Evolutionary conservation across 2,888 invertebrate genomes (phyloP), one percentile per base, ranked within the genome.

Genomic region (Eugnorisma glareosa): DNA sequence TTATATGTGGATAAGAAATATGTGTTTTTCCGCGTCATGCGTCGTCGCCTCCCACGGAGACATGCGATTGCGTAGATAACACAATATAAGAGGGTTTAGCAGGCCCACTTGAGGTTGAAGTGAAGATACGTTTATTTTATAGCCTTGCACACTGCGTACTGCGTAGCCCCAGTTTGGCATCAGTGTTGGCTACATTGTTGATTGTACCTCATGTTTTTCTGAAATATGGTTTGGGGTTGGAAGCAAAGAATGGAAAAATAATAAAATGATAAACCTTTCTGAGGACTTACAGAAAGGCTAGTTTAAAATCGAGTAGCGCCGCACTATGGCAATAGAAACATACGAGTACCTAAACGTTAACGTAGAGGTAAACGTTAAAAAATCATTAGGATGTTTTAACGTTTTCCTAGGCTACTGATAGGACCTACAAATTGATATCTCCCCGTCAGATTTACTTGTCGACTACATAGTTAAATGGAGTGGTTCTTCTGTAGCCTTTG

Each of bases 1-100:
- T 77, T 68, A 24, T 75, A 79, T 73, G 78, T 79, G 78, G 78
- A 83, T 75, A 81, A 81, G 75, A 80, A 77, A 83, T 70, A 83
- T 73, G 43, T 79, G 45, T 81, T 79, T 75, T 86, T 80, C 76
- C 81, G 74, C 75, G 73, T 82, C 82, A 51, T 64, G 59, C 51
- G 51, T 59, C 67, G 66, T 61, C 64, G 68, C 37, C 81, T 71
- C 83, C 84, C 84, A 83, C 83, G 11, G 57, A 68, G 70, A 69
- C 48, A 54, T 31, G 61, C 51, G 24, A 79, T 59, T 80, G 75
- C 37, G 79, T 74, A 83, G 79, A 43, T 54, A 57, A 7, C 59
- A 35, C 31, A 43, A 48, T 40, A 28, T 15, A 57, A 75, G 7
- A n/a, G 13, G 24, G 1, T 28, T 37, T 28, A 75, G 77, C 77